A percentile compares a stretch with the other conserved stretches of the same genome.
Evolutionary conservation across 2,888 invertebrate genomes (phyloP).

Genomic region (Apamea sordens): DNA sequence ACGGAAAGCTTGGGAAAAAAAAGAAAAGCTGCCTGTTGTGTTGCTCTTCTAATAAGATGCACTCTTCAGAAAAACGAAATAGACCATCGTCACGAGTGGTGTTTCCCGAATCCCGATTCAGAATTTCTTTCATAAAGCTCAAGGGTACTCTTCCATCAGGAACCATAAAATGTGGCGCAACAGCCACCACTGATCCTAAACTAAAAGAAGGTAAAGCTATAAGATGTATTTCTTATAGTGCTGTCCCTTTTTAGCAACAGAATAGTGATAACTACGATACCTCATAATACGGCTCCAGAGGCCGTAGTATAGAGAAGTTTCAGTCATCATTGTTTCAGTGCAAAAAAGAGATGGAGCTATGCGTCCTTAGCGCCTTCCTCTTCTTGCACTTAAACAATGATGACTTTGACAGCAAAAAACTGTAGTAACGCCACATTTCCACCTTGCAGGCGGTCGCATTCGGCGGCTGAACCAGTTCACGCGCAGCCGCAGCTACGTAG

Average conservation of each 20-base stretch:
- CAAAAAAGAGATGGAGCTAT: background rate
- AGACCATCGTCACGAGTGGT: background rate
- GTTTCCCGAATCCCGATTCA: background rate
- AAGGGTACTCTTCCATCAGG: background rate
- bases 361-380: background rate
- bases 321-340: background rate
- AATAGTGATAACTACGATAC: background rate
- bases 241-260: background rate
- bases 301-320: background rate
- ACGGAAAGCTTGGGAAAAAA: background rate
- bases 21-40: background rate
- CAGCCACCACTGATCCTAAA: background rate
- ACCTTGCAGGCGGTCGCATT: slow-evolving; percentile 92
- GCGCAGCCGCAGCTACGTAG: slow-evolving; percentile 94
- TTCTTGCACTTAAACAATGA: background rate
- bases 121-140: background rate
- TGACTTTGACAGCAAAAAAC: background rate
- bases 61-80: background rate
- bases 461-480: slow-evolving; percentile 95
- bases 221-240: background rate
- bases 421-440: background rate
- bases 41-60: background rate
- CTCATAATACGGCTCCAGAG: background rate
- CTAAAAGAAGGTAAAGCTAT: background rate
- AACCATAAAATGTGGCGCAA: background rate